phyloP scores from a whole-genome alignment of 2,888 invertebrate genomes.

The Caenorhabditis sinica region DNA sequence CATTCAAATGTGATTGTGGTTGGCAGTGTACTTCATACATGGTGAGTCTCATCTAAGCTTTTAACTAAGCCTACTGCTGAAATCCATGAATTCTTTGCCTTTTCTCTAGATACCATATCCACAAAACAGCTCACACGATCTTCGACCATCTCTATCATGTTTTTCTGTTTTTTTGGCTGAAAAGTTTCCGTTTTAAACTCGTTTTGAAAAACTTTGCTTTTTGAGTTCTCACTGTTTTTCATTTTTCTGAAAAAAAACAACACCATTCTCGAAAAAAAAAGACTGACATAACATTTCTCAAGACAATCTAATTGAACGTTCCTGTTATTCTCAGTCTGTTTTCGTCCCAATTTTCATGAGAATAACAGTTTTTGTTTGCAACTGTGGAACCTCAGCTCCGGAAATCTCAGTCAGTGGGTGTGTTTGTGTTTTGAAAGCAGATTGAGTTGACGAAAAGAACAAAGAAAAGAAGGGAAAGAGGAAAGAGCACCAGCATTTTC shows the following conservation, averaged over 20 bases:
- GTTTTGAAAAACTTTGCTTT: constrained; percentile 14
- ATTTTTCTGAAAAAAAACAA: background rate
- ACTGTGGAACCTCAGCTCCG: background rate
- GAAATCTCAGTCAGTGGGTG: background rate
- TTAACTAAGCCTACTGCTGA: background rate
- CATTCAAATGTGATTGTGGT: constrained; percentile 79
- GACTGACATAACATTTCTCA: constrained; percentile 31
- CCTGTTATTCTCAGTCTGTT: background rate
- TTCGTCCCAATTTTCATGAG: background rate
- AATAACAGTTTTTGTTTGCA: background rate
- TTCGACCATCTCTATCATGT: constrained; percentile 19
- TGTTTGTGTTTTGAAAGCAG: constrained; percentile 10
- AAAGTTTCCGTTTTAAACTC: constrained; percentile 29
- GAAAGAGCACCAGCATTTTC: constrained; percentile 26
- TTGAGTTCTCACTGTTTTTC: background rate
- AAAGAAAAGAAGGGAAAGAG: background rate
- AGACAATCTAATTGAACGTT: constrained; percentile 36
- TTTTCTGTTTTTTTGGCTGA: constrained; percentile 20
- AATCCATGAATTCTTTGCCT: background rate
- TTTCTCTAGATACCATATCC: constrained; percentile 5
- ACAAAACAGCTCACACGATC: background rate
- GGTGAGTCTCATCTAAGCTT: constrained; percentile 70
- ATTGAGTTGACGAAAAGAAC: constrained; percentile 39
- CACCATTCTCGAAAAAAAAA: constrained; percentile 8
- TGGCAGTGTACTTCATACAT: constrained; percentile 82